Evolutionary conservation across 2,797 vertebrate species (phyloP).

Genomic region (Cyclura pinguis): DNA sequence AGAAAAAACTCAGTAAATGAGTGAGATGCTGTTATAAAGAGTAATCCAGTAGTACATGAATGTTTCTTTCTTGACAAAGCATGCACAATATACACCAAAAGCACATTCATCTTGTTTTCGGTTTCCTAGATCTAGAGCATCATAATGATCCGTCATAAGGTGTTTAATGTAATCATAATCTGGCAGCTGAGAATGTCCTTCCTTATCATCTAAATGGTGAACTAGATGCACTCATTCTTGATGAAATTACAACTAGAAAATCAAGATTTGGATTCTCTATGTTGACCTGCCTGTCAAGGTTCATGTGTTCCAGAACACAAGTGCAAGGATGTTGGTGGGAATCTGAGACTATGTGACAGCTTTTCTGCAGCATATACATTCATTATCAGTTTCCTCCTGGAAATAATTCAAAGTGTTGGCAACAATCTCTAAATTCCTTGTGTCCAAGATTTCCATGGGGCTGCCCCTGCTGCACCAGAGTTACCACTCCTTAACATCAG

Average conservation of each 20-base stretch:
- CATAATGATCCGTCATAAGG: not conserved
- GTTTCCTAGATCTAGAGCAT: not conserved
- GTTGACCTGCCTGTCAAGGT: not conserved
- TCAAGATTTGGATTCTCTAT: not conserved
- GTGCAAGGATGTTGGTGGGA: not conserved
- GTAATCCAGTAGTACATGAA: not conserved
- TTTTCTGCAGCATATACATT: not conserved
- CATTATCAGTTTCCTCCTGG: not conserved
- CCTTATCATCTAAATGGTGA: not conserved
- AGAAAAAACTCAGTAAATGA: not conserved
- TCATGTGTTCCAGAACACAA: not conserved
- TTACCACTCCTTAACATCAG: not conserved
- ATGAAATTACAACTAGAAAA: not conserved
- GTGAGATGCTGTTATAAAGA: not conserved
- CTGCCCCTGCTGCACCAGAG: not conserved
- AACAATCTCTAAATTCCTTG: not conserved
- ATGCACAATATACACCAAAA: not conserved
- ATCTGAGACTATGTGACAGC: not conserved
- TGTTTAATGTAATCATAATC: not conserved
- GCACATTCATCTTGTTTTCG: not conserved
- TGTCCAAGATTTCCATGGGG: too few species aligned
- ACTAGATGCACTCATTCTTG: not conserved
- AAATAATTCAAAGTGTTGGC: not conserved
- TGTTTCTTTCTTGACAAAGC: not conserved
- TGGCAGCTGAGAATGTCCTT: not conserved